Evolutionary conservation across 1,140 invertebrate species (phyloP), one percentile per base, ranked within the genome.

Genomic region (Coptotermes formosanus): DNA sequence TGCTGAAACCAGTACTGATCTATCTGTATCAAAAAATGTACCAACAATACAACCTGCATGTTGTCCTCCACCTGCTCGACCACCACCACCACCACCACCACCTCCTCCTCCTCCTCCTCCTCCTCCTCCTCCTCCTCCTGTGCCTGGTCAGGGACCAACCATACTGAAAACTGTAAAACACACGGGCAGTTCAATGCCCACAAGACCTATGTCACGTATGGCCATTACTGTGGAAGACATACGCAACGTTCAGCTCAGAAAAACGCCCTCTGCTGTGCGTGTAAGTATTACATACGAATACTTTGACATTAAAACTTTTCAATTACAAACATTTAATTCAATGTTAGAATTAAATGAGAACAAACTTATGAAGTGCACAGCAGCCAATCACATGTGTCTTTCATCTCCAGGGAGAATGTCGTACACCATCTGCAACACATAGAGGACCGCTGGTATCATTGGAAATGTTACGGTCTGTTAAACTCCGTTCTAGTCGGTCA

Each of bases 201-300:
- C 8, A 21, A 83, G 43, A 30, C 38, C 43, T 7, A 43, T 32
- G 16, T 48, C 59, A 38, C 85, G 85, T 16, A 6, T 64, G 43
- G 25, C 85, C 38, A 85, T 85, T 21, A 85, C 85, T 38, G 85
- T 85, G 16, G 85, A 85, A 23, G 85, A 85, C 21, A 44, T 85
- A 59, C 30, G 45, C 25, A 64, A 59, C 25, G 85, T 85, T n/a
- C 85, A 85, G 32, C 75, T 85, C 21, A 48, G 38, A 12, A 85
- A 85, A 59, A 85, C 85, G 38, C 52, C 85, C 4, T 32, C 85
- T 38, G 23, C 64, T 25, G 1, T 83, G 43, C 23, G 12, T 83
- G 82, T 52, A 25, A 83, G 43, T 83, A n/a, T 21, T 21, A 21
- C 45, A 48, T 48, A 9, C 45, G 11, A 48, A 48, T 48, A 48